Evolutionary conservation across 2,888 invertebrate species (phyloP).

Genomic region (Gasteruption jaculator): DNA sequence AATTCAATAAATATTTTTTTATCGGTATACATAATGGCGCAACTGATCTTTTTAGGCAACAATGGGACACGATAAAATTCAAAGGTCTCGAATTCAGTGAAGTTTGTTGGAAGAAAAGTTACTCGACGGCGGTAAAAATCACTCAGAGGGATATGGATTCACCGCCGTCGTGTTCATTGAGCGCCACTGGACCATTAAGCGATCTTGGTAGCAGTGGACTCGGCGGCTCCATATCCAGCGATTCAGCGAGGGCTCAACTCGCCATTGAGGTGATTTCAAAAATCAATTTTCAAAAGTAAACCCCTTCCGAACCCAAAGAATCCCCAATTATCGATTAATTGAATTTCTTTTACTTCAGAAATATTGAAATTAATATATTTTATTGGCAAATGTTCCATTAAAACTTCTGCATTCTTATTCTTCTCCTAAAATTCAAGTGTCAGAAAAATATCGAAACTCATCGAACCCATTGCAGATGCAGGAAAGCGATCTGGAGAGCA

Average conservation of each 20-base stretch:
- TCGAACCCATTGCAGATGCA: constrained; percentile 56
- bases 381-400: background rate
- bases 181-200: constrained; percentile 69
- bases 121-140: too few species aligned
- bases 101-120: too few species aligned
- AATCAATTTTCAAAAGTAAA: too few species aligned
- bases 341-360: background rate
- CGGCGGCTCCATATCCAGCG: constrained; percentile 72
- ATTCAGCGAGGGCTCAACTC: constrained; percentile 66
- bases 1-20: too few species aligned
- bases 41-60: too few species aligned
- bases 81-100: too few species aligned
- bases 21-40: too few species aligned
- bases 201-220: constrained; percentile 74
- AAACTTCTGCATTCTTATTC: constrained; percentile 3
- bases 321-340: background rate
- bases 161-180: constrained; percentile 70
- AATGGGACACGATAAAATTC: too few species aligned
- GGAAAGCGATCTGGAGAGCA: constrained; percentile 78
- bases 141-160: too few species aligned
- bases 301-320: too few species aligned
- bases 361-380: background rate
- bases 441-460: background rate
- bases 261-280: constrained; percentile 59
- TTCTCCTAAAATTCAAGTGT: background rate